phyloP scores from a whole-genome alignment of 1,140 invertebrate species.

The Coelopa frigida region DNA sequence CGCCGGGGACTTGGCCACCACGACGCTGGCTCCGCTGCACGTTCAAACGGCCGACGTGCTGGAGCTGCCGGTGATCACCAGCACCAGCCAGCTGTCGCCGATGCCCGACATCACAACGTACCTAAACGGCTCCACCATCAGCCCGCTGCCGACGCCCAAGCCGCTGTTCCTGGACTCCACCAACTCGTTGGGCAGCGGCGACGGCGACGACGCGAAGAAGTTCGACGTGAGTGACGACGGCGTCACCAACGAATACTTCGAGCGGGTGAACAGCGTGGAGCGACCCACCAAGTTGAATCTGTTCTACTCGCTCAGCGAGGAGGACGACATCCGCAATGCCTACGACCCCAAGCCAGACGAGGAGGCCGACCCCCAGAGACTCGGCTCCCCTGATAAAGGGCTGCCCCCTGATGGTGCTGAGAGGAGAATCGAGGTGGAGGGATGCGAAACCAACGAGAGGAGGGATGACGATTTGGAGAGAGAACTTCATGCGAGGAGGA shows the following conservation, averaged over 20 bases:
- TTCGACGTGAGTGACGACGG: conserved; percentile 34
- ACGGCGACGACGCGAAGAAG: conserved; percentile 6
- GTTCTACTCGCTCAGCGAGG: conserved; percentile 33
- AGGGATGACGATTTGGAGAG: background rate
- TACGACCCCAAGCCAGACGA: background rate
- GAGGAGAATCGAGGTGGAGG: background rate
- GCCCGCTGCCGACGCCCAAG: conserved; percentile 23
- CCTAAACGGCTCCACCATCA: conserved; percentile 22
- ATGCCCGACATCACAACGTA: conserved; percentile 26
- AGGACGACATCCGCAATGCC: conserved; percentile 19
- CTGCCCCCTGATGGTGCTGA: no score
- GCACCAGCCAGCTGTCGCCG: conserved; percentile 25
- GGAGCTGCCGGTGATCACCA: conserved; percentile 16
- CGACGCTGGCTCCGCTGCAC: conserved; percentile 17
- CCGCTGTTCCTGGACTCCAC: conserved; percentile 12
- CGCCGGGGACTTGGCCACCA: conserved; percentile 18
- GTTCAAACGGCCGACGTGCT: conserved; percentile 12
- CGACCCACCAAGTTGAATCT: conserved; percentile 32
- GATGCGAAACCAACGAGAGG: background rate
- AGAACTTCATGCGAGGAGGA: background rate
- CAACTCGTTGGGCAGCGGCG: conserved; percentile 9
- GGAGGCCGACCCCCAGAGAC: no score
- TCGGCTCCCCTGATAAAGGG: no score
- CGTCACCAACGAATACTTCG: conserved; percentile 43
- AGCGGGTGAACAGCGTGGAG: conserved; percentile 38